These are phyloP conservation scores for Gila robusta DNA, from an alignment of 2,797 vertebrate species.

Conservation along the genomic window DNA sequence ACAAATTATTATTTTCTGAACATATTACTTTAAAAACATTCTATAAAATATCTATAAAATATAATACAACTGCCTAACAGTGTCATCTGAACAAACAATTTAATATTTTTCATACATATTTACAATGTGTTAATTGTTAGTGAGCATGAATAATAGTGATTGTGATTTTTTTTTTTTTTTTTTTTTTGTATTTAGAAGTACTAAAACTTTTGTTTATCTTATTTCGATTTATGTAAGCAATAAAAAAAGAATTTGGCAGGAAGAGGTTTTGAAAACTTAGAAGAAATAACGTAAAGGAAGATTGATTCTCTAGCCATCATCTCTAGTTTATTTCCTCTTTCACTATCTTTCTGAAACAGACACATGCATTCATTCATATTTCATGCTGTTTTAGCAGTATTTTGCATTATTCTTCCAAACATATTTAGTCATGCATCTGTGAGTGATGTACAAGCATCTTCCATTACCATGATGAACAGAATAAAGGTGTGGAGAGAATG, in stretches of 20 bases:
- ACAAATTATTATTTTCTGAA: not conserved
- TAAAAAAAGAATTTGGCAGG: not conserved
- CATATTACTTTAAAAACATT: not conserved
- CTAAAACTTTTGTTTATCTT: not conserved
- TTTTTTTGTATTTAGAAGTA: not conserved
- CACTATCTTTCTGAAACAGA: constrained; percentile 15
- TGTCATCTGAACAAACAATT: not conserved
- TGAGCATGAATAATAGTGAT: not conserved
- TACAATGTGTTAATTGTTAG: not conserved
- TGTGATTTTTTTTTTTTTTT: no score
- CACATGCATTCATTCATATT: constrained; percentile 24
- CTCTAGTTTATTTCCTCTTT: constrained; percentile 17
- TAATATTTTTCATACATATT: not conserved
- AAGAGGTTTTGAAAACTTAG: not conserved
- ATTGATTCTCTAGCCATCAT: constrained; percentile 7
- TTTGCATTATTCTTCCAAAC: constrained; percentile 24
- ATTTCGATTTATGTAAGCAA: not conserved
- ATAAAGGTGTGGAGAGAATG: constrained; percentile 8
- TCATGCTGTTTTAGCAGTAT: constrained; percentile 1
- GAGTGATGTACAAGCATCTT: constrained; percentile 40
- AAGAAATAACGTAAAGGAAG: not conserved
- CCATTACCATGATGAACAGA: constrained; percentile 37
- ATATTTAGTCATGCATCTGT: not conserved
- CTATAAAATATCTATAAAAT: not conserved
- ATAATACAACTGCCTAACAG: not conserved